Evolutionary conservation across 2,797 vertebrate species (phyloP).

Genomic region (Cyclura pinguis): DNA sequence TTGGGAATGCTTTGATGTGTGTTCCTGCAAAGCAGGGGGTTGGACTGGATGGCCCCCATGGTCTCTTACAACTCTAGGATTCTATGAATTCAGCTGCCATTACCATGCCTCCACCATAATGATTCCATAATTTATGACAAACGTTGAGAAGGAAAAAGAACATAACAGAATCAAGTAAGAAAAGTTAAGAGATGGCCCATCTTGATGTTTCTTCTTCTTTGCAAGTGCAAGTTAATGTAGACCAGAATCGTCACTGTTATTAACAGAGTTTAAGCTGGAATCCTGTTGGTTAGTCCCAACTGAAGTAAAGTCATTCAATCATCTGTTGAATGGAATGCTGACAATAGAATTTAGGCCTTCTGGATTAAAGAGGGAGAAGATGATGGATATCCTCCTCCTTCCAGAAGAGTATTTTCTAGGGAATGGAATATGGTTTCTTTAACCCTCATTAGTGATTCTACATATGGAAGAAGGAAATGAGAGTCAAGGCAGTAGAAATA

Average conservation of each 20-base stretch:
- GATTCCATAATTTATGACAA: too few species aligned
- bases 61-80: too few species aligned
- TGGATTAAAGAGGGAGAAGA: neutral
- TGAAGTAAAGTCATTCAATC: too few species aligned
- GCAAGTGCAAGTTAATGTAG: neutral
- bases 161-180: neutral
- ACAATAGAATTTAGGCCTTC: too few species aligned
- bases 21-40: too few species aligned
- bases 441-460: neutral
- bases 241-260: neutral
- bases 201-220: neutral
- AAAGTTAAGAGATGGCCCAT: neutral
- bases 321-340: too few species aligned
- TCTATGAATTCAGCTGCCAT: too few species aligned
- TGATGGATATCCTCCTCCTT: neutral
- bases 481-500: neutral
- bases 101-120: too few species aligned
- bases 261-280: neutral
- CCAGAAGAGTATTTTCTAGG: neutral
- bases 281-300: neutral
- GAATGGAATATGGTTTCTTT: neutral
- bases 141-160: too few species aligned
- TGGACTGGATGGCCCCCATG: too few species aligned
- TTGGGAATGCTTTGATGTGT: too few species aligned
- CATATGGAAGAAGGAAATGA: neutral